A percentile compares a stretch with the other conserved stretches of the same genome.
These are phyloP conservation scores for Simalia tracyae DNA, from an alignment of 2,797 vertebrate species.

Conservation along the genomic window DNA sequence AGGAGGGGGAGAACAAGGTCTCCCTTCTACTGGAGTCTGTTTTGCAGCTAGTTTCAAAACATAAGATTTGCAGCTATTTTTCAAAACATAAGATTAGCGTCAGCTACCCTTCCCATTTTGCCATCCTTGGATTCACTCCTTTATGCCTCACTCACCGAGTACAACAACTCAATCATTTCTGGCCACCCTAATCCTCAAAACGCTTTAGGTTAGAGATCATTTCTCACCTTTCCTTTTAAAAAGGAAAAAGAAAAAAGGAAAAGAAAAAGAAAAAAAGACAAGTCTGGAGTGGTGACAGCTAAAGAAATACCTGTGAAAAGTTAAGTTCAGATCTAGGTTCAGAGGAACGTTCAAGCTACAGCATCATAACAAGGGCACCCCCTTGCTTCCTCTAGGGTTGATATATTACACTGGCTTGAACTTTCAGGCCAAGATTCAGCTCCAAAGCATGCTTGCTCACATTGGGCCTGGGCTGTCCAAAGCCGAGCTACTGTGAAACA, in stretches of 20 bases:
- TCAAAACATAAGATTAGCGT: slow-evolving; percentile 2
- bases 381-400: background rate
- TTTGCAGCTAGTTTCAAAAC: slow-evolving; percentile 11
- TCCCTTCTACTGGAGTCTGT: background rate
- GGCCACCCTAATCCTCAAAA: background rate
- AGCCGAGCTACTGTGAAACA: too few relatives aligned
- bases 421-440: background rate
- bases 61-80: background rate
- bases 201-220: slow-evolving; percentile 29
- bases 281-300: background rate
- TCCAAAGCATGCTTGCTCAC: background rate
- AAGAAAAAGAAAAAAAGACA: too few relatives aligned
- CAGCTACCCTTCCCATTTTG: slow-evolving; percentile 16
- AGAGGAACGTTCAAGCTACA: background rate
- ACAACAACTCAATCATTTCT: background rate
- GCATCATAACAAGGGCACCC: background rate
- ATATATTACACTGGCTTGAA: background rate
- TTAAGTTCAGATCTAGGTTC: background rate
- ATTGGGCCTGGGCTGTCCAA: background rate
- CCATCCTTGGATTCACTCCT: background rate
- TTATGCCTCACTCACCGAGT: background rate
- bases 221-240: background rate
- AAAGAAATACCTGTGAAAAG: too few relatives aligned
- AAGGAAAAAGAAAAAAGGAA: background rate
- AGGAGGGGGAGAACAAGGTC: background rate